Conservation (phyloP, 2,113 vertebrate species). For the Ictidomys tridecemlineatus region DNA sequence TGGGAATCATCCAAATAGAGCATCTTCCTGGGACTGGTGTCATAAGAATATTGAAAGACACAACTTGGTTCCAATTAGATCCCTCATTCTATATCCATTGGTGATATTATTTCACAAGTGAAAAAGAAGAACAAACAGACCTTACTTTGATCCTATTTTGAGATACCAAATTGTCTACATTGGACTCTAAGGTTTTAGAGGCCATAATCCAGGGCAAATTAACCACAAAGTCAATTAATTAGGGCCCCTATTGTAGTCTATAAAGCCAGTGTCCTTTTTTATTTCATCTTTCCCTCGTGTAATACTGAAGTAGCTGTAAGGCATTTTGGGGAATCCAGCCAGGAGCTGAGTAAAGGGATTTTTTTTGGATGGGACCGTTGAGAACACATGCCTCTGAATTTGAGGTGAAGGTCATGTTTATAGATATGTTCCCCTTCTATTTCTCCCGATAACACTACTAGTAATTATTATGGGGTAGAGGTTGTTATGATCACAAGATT, state of each 20-base stretch:
- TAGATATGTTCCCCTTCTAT: neutral
- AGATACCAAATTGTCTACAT: neutral
- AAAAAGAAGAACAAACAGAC: neutral
- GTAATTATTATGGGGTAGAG: neutral
- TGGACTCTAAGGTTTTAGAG: neutral
- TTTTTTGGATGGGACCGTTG: neutral
- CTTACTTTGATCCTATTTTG: neutral
- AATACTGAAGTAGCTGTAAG: neutral
- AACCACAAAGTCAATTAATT: neutral
- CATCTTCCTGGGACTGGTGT: neutral
- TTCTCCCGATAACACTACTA: neutral
- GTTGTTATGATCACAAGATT: neutral
- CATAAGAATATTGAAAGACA: neutral
- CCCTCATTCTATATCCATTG: neutral
- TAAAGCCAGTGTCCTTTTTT: neutral
- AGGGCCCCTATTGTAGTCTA: neutral
- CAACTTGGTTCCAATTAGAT: neutral
- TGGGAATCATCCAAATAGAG: neutral
- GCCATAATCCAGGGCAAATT: neutral
- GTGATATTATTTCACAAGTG: neutral
- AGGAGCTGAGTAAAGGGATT: neutral
- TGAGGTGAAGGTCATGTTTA: neutral
- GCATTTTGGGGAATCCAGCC: neutral
- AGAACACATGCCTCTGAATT: neutral
- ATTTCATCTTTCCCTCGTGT: neutral